Base-by-base conservation (phyloP, 2,888 invertebrate genomes). In the Odontocolon sp. region DNA sequence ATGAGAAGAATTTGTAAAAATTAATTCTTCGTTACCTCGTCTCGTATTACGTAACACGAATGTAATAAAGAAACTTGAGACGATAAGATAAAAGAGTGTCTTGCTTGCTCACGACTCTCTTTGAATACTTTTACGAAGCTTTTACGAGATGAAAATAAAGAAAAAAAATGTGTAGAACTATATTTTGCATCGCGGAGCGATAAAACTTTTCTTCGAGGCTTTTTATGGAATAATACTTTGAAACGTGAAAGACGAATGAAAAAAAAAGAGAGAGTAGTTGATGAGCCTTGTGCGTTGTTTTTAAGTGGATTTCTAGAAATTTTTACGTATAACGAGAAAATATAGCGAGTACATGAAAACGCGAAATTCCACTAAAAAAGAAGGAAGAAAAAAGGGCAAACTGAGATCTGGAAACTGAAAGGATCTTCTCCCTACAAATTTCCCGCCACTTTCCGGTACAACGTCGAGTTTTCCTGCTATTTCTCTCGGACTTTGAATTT, bases 241-340 rank as follows among this genome's bases (percentile, higher is more conserved):
- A 26, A 64, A 28, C 36, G 45, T 50, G 14, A 5, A 18, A 33
- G 52, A 23, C 4, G 16, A 18, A 26, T 8, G 52, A 8, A 26
- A 26, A 23, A 67, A 33, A 2, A 16, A 8, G 42, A 26, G 40
- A 1, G 50, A 8, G 18, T 14, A 8, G 16, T 21, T 56, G 66
- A 76, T 70, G 76, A 76, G 59, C 52, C 42, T 52, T 47, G n/a
- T n/a, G 18, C n/a, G 50, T 59, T 67, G 54, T 61, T 67, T 54
- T 61, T 61, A 59, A 71, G 66, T 52, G 47, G 61, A 71, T 71
- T 40, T 64, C 38, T 50, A 26, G 23, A 21, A 54, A 59, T 66
- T 66, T 18, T 26, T 56, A 21, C 14, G 76, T 31, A 67, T 71
- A 76, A 66, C 67, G 59, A 66, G 76, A 57, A 76, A 66, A 71